Conservation (phyloP, 2,888 invertebrate species). For the Pimpla rufipes region DNA sequence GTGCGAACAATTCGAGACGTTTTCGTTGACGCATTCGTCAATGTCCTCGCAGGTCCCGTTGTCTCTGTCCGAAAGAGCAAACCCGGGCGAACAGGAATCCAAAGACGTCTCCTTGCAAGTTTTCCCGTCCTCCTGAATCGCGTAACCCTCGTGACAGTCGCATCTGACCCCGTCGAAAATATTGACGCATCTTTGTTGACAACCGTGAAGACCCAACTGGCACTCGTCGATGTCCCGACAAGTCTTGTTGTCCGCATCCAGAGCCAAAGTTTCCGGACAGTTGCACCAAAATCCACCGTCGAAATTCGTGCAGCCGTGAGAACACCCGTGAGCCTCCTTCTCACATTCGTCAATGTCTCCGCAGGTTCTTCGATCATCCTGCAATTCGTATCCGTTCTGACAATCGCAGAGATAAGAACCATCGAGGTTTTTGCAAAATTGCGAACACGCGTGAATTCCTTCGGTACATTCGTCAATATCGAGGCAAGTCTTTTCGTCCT, state of each 20-base stretch:
- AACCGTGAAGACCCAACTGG: conserved; percentile 70
- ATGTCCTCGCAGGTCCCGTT: conserved; percentile 83
- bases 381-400: conserved; percentile 85
- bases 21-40: conserved; percentile 85
- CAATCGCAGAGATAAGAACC: conserved; percentile 88
- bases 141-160: conserved; percentile 85
- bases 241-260: conserved; percentile 75
- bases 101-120: conserved; percentile 77
- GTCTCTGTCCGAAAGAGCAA: conserved; percentile 74
- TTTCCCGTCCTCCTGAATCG: conserved; percentile 76
- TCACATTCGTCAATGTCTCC: conserved; percentile 84
- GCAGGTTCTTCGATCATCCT: conserved; percentile 80
- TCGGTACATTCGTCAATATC: conserved; percentile 84
- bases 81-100: conserved; percentile 82
- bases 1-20: conserved; percentile 80
- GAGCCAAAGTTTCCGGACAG: conserved; percentile 85
- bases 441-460: conserved; percentile 86
- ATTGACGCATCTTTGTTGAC: conserved; percentile 81
- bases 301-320: conserved; percentile 86
- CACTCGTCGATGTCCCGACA: conserved; percentile 87
- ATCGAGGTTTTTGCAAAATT: conserved; percentile 86
- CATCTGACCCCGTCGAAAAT: conserved; percentile 86
- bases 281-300: conserved; percentile 86
- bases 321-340: conserved; percentile 77
- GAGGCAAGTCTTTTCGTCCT: conserved; percentile 82